Percentiles rank a stretch among this genome's conserved stretches.
Conservation (phyloP, 2,888 invertebrate species). For the Drosophila percnosoma region DNA sequence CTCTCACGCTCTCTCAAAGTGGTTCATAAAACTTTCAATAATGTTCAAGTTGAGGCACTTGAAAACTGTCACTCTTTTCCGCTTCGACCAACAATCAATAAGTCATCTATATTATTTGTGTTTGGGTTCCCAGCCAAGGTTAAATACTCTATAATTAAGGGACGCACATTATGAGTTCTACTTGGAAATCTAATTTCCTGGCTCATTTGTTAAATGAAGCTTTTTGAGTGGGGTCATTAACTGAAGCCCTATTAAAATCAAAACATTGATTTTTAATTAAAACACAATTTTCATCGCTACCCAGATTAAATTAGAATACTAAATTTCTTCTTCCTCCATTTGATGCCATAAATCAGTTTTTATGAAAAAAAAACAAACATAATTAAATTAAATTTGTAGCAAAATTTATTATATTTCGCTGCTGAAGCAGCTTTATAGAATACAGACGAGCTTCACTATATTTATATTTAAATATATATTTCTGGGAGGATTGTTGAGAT, state of each 20-base stretch:
- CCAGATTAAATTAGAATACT: slow-evolving; percentile 21
- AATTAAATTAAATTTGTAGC: slow-evolving; percentile 4
- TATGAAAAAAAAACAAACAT: not conserved
- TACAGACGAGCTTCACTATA: not conserved
- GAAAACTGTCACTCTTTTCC: not conserved
- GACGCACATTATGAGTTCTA: slow-evolving; percentile 19
- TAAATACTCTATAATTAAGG: slow-evolving; percentile 32
- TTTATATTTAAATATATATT: not conserved
- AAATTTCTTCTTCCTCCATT: not conserved
- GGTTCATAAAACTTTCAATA: slow-evolving; percentile 3
- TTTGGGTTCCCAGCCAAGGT: slow-evolving; percentile 8
- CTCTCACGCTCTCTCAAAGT: not conserved
- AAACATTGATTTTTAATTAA: slow-evolving; percentile 46
- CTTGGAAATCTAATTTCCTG: slow-evolving; percentile 5
- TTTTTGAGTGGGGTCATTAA: slow-evolving; percentile 36
- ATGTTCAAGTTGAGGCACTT: not conserved
- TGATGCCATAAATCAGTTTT: not conserved
- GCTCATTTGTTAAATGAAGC: slow-evolving; percentile 49
- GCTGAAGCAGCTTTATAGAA: not conserved
- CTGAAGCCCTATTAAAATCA: slow-evolving; percentile 10
- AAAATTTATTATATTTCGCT: not conserved
- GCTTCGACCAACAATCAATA: slow-evolving; percentile 48
- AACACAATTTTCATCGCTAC: slow-evolving; percentile 16
- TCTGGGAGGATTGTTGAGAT: not conserved
- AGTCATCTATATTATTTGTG: slow-evolving; percentile 39